These are phyloP conservation scores for Apis dorsata DNA, from an alignment of 1,140 invertebrate species.

Conservation along the genomic window DNA sequence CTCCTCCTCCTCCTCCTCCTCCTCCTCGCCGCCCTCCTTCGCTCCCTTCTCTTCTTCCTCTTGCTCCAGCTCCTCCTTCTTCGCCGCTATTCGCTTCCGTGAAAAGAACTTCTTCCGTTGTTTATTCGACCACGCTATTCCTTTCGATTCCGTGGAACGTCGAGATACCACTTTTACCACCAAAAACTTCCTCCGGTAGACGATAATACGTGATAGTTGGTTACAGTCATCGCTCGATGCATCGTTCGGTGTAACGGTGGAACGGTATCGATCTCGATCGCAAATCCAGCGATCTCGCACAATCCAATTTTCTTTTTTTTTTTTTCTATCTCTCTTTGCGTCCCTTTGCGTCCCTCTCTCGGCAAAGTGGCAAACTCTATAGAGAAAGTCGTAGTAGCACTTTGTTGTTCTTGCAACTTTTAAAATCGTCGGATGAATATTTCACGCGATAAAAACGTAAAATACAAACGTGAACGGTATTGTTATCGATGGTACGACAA, in stretches of 20 bases:
- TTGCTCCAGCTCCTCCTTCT: slow-evolving; percentile 13
- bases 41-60: slow-evolving; percentile 10
- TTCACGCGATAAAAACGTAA: not conserved
- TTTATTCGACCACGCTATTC: slow-evolving; percentile 30
- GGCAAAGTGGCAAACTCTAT: too few relatives aligned
- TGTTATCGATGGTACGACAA: not conserved
- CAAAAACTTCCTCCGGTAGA: slow-evolving; percentile 1
- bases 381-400: too few relatives aligned
- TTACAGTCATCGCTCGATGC: slow-evolving; percentile 16
- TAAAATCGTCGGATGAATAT: not conserved
- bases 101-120: slow-evolving; percentile 41
- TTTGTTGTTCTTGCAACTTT: too few relatives aligned
- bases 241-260: slow-evolving; percentile 18
- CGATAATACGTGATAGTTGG: not conserved
- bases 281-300: not conserved
- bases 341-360: not conserved
- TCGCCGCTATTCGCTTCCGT: slow-evolving; percentile 16
- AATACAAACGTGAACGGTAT: too few relatives aligned
- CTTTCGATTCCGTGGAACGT: slow-evolving; percentile 27
- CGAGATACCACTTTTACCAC: slow-evolving; percentile 6
- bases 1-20: not conserved
- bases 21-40: not conserved
- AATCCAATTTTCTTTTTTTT: slow-evolving; percentile 29
- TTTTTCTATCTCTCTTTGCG: not conserved
- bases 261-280: slow-evolving; percentile 47